Evolutionary conservation across 2,113 vertebrate species (phyloP).

Genomic region (Phodopus roborovskii): DNA sequence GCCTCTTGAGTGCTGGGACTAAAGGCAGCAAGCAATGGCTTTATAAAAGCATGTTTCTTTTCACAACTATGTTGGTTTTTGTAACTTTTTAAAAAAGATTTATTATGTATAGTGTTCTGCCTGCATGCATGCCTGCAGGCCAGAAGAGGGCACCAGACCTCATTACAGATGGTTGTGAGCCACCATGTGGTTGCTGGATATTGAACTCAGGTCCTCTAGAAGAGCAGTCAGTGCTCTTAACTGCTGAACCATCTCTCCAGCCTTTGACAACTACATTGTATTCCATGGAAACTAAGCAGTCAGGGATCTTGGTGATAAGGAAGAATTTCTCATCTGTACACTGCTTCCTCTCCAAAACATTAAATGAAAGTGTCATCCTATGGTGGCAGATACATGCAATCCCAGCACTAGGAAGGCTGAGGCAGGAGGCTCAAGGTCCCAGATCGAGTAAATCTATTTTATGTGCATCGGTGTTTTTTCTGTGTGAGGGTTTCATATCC

Average conservation of each 20-base stretch:
- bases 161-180: too few species aligned
- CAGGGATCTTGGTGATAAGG: background rate
- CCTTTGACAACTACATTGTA: background rate
- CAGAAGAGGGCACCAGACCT: too few species aligned
- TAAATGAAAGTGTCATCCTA: conserved; percentile 1
- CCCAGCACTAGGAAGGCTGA: background rate
- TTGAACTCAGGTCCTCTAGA: too few species aligned
- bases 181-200: too few species aligned
- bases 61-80: background rate
- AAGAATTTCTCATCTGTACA: background rate
- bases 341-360: background rate
- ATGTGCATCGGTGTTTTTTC: too few species aligned
- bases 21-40: background rate
- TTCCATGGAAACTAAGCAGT: background rate
- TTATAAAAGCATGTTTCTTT: background rate
- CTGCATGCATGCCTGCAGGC: too few species aligned
- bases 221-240: too few species aligned
- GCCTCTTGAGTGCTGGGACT: background rate
- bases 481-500: too few species aligned
- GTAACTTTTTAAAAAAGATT: too few species aligned
- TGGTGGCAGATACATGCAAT: background rate
- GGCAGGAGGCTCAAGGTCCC: background rate
- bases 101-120: too few species aligned
- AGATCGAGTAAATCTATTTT: background rate
- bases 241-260: too few species aligned